A percentile compares a stretch with the other conserved stretches of the same genome.
Evolutionary conservation across 2,888 invertebrate genomes (phyloP).

Genomic region (Polydrusus cervinus): DNA sequence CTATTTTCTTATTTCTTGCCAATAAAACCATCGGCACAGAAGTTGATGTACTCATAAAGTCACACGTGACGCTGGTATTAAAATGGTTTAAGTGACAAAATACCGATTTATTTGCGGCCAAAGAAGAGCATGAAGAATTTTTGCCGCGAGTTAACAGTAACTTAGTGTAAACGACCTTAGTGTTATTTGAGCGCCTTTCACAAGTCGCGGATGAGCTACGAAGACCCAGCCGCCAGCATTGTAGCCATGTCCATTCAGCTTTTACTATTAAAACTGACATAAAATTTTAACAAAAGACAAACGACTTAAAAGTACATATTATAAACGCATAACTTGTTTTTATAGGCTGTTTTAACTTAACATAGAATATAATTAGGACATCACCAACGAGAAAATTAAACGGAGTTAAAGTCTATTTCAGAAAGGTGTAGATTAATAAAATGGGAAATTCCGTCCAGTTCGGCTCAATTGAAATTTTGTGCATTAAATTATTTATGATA

Average conservation of each 20-base stretch:
- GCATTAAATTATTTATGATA: no score
- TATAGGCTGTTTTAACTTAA: no score
- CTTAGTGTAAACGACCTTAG: conserved; percentile 64
- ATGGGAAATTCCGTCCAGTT: no score
- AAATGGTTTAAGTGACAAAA: conserved; percentile 38
- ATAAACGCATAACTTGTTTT: no score
- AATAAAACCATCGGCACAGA: conserved; percentile 5
- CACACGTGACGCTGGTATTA: conserved; percentile 27
- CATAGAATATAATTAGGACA: no score
- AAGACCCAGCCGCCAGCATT: neutral
- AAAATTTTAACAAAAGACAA: neutral
- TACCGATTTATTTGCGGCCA: conserved; percentile 36
- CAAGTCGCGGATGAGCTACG: conserved; percentile 57
- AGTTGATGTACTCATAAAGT: conserved; percentile 18
- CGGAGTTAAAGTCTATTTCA: no score
- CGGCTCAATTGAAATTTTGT: no score
- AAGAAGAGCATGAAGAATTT: conserved; percentile 55
- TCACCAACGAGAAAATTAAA: no score
- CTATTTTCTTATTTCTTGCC: neutral
- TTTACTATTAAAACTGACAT: conserved; percentile 8
- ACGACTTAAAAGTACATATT: neutral
- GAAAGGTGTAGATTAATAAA: no score
- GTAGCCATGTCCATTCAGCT: conserved; percentile 19
- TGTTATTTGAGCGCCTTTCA: conserved; percentile 64
- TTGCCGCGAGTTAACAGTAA: conserved; percentile 62